Evolutionary conservation across 2,797 vertebrate genomes (phyloP).

Genomic region (Crotalus adamanteus): DNA sequence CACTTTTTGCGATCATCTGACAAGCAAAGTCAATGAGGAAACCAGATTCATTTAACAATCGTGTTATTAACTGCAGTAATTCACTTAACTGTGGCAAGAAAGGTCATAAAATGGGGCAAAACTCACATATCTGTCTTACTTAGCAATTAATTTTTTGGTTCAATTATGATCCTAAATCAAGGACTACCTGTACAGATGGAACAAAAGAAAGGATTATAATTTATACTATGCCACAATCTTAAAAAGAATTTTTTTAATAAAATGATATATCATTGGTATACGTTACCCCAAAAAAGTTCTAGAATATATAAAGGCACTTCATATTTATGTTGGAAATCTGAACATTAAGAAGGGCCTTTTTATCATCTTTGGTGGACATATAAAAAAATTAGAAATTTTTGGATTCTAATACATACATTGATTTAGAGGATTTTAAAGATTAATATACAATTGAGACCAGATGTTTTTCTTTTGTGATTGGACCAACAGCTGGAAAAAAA

Average conservation of each 20-base stretch:
- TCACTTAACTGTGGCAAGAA: not conserved
- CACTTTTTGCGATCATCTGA: too few relatives aligned
- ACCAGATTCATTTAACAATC: too few relatives aligned
- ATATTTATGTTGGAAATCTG: not conserved
- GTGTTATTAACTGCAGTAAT: too few relatives aligned
- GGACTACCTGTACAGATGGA: not conserved
- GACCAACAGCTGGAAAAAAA: not conserved
- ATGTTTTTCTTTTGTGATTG: not conserved
- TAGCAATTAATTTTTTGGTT: not conserved
- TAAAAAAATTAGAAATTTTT: not conserved
- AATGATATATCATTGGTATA: not conserved
- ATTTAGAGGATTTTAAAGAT: not conserved
- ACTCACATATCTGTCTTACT: not conserved
- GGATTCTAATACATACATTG: not conserved
- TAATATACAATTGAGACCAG: not conserved
- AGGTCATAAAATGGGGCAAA: not conserved
- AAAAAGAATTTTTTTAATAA: not conserved
- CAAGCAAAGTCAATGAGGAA: too few relatives aligned
- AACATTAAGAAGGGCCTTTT: not conserved
- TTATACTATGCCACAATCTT: not conserved
- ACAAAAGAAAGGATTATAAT: not conserved
- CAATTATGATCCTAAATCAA: not conserved
- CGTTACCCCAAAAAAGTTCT: not conserved
- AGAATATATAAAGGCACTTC: not conserved
- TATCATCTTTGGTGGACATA: not conserved